Evolutionary conservation across 1,140 invertebrate genomes (phyloP).

Genomic region (Eubasilissa regina): DNA sequence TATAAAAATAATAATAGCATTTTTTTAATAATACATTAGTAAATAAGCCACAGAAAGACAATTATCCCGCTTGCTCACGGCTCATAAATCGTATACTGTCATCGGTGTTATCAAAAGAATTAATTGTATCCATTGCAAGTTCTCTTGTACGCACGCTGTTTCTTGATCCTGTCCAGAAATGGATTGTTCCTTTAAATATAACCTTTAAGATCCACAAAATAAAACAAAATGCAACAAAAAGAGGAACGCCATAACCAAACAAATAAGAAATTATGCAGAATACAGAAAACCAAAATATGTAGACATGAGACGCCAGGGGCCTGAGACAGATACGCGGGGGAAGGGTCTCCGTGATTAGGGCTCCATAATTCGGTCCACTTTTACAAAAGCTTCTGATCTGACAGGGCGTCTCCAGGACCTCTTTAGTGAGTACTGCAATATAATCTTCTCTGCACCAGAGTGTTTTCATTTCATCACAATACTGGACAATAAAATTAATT

Average conservation of each 20-base stretch:
- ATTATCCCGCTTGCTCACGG: slow-evolving; percentile 9
- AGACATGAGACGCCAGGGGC: slow-evolving; percentile 77
- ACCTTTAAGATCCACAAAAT: slow-evolving; percentile 44
- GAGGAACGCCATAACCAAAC: slow-evolving; percentile 45
- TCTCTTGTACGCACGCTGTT: slow-evolving; percentile 10
- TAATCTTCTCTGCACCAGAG: slow-evolving; percentile 77
- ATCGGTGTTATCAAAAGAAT: slow-evolving; percentile 41
- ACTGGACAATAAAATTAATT: slow-evolving; percentile 72
- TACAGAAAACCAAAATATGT: slow-evolving; percentile 67
- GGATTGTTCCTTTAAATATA: slow-evolving; percentile 46
- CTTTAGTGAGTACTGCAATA: slow-evolving; percentile 76
- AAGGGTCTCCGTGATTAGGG: slow-evolving; percentile 71
- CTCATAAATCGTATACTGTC: slow-evolving; percentile 35
- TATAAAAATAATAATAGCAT: neutral
- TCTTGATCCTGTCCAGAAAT: slow-evolving; percentile 37
- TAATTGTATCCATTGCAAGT: neutral
- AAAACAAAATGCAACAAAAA: slow-evolving; percentile 41
- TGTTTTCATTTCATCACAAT: slow-evolving; percentile 74
- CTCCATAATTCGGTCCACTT: slow-evolving; percentile 72
- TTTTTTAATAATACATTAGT: slow-evolving; percentile 9
- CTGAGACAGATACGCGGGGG: slow-evolving; percentile 82
- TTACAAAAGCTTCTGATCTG: slow-evolving; percentile 76
- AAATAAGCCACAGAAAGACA: neutral
- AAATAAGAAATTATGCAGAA: slow-evolving; percentile 44
- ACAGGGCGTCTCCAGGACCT: slow-evolving; percentile 77